These are phyloP conservation scores for Callipepla squamata DNA, from an alignment of 2,113 vertebrate genomes.

Conservation along the genomic window DNA sequence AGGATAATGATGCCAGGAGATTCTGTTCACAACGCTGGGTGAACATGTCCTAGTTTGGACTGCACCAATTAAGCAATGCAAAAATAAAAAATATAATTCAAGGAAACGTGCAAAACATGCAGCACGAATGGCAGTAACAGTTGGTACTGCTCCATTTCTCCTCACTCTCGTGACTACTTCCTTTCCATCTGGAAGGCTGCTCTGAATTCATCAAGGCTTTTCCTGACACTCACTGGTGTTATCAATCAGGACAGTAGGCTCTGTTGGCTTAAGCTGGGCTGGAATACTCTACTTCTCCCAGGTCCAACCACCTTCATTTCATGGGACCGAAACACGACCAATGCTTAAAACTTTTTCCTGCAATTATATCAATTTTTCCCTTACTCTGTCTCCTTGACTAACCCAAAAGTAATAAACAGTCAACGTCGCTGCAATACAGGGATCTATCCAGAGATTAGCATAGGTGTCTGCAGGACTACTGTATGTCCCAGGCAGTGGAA, in stretches of 20 bases:
- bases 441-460: neutral
- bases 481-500: neutral
- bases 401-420: neutral
- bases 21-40: neutral
- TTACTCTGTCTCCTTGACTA: neutral
- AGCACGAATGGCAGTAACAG: neutral
- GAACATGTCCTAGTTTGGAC: neutral
- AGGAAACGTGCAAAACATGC: neutral
- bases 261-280: neutral
- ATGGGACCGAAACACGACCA: neutral
- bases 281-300: neutral
- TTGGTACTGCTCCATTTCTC: neutral
- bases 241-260: neutral
- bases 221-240: neutral
- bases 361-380: neutral
- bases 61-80: neutral
- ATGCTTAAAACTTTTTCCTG: neutral
- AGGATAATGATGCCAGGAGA: neutral
- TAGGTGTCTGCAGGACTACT: neutral
- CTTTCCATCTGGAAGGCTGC: neutral
- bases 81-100: neutral
- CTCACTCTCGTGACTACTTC: neutral
- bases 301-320: neutral
- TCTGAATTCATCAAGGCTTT: neutral
- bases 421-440: neutral